These are phyloP conservation scores for Podocnemis expansa DNA, from an alignment of 2,113 vertebrate genomes.

Conservation along the genomic window DNA sequence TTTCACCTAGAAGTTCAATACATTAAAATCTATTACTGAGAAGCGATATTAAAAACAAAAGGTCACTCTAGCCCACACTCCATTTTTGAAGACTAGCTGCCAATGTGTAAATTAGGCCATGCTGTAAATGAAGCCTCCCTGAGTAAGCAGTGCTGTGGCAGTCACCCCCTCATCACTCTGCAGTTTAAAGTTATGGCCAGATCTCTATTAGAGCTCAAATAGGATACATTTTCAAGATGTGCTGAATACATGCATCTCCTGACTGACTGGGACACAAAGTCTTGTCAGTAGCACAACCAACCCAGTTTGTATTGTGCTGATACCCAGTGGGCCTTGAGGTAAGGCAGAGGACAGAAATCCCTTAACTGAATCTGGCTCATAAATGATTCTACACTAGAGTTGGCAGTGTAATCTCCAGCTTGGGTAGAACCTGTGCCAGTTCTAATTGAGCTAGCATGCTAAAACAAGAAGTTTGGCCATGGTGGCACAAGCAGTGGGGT, in stretches of 20 bases:
- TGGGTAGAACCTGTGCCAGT: background rate
- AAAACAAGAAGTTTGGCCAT: background rate
- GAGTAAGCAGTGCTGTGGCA: background rate
- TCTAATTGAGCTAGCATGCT: no score
- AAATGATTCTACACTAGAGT: background rate
- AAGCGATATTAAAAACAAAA: background rate
- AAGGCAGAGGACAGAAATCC: background rate
- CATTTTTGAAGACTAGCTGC: constrained; percentile 13
- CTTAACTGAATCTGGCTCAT: background rate
- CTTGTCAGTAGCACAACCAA: background rate
- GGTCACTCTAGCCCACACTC: background rate
- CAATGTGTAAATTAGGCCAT: background rate
- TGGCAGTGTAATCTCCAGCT: background rate
- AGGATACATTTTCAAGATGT: background rate
- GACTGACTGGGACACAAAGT: background rate
- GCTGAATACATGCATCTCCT: constrained; percentile 17
- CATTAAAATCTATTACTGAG: constrained; percentile 3
- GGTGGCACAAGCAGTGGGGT: background rate
- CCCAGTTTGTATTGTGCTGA: background rate
- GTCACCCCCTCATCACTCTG: constrained; percentile 41
- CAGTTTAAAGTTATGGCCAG: constrained; percentile 45
- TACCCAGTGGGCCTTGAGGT: background rate
- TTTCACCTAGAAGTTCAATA: constrained; percentile 16
- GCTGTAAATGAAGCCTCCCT: constrained; percentile 5
- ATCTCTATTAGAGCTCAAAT: background rate